phyloP scores from a whole-genome alignment of 2,797 vertebrate genomes.

The Florisuga fusca region DNA sequence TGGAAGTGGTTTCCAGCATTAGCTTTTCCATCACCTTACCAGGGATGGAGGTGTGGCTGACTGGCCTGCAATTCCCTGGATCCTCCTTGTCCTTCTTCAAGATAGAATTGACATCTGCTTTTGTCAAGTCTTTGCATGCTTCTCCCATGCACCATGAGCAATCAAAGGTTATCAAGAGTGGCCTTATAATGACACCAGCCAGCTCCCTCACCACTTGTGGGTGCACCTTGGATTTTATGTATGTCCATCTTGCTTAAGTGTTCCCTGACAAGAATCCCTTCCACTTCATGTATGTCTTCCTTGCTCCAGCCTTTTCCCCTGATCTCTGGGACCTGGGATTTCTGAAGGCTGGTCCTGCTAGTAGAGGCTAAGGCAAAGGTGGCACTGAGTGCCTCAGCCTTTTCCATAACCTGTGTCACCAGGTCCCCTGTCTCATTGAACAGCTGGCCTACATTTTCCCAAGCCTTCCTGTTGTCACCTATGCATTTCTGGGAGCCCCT shows the following conservation, averaged over 20 bases:
- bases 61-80: not conserved
- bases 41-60: not conserved
- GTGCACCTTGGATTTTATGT: not conserved
- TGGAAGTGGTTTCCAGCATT: not conserved
- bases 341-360: not conserved
- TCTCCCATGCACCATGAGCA: accelerated
- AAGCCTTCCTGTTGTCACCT: not conserved
- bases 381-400: not conserved
- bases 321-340: not conserved
- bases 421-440: not conserved
- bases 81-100: not conserved
- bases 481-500: not conserved
- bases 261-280: not conserved
- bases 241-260: not conserved
- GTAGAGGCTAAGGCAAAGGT: not conserved
- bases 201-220: not conserved
- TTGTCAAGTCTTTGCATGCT: not conserved
- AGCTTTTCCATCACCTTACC: not conserved
- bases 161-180: not conserved
- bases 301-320: not conserved
- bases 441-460: not conserved
- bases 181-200: not conserved
- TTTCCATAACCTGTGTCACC: not conserved
- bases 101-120: not conserved
- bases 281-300: not conserved